These are phyloP conservation scores for Montipora capitata DNA, from an alignment of 92 coral and sea anemone genomes.

Conservation along the genomic window DNA sequence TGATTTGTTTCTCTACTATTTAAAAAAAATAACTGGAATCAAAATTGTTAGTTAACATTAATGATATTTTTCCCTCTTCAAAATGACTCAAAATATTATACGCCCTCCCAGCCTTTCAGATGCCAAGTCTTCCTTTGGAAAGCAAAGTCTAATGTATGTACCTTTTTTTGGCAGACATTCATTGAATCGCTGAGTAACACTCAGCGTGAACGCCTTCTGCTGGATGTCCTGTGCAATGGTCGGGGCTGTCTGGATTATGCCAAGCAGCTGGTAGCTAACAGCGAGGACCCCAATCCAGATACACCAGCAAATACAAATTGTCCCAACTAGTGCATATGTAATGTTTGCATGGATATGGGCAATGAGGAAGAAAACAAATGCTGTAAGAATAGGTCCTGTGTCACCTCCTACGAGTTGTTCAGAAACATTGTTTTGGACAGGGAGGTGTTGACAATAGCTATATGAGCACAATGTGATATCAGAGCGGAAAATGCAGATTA, in stretches of 20 bases:
- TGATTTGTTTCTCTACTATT: slow-evolving; percentile 23
- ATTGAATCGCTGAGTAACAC: not conserved
- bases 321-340: slow-evolving; percentile 75
- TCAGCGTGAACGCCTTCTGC: not conserved
- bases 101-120: slow-evolving; percentile 1
- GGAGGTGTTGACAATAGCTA: slow-evolving; percentile 51
- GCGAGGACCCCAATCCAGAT: not conserved
- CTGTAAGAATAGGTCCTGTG: slow-evolving; percentile 27
- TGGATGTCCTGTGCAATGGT: slow-evolving; percentile 54
- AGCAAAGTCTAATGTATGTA: not conserved
- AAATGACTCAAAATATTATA: slow-evolving; percentile 12
- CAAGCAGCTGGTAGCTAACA: slow-evolving; percentile 13
- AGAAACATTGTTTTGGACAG: slow-evolving; percentile 63
- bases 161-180: slow-evolving; percentile 7
- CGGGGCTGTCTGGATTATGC: slow-evolving; percentile 74
- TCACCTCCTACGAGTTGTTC: slow-evolving; percentile 47
- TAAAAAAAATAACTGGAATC: slow-evolving; percentile 5
- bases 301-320: not conserved
- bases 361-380: slow-evolving; percentile 61
- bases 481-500: slow-evolving; percentile 68
- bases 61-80: not conserved
- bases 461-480: slow-evolving; percentile 74
- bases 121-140: slow-evolving; percentile 12
- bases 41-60: slow-evolving; percentile 22
- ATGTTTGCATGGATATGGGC: slow-evolving; percentile 42